Evolutionary conservation across 1,140 invertebrate genomes (phyloP).

Genomic region (Drosophila virilis): DNA sequence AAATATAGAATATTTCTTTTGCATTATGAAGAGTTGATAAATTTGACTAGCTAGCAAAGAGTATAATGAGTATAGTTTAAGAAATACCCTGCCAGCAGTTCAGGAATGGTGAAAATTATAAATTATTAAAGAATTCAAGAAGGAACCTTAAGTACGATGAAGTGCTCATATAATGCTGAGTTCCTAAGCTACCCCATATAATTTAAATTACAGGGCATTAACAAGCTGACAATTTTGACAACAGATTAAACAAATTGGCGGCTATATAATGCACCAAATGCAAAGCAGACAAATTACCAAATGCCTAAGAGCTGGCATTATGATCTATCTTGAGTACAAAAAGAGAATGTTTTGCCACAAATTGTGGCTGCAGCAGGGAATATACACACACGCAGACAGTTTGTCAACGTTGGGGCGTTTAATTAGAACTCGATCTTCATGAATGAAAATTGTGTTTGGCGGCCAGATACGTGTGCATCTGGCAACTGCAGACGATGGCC

Average conservation of each 20-base stretch:
- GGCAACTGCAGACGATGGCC: conserved; percentile 52
- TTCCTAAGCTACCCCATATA: not conserved
- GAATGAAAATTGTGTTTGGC: conserved; percentile 73
- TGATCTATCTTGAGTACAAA: conserved; percentile 32
- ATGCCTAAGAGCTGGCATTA: conserved; percentile 30
- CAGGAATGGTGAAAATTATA: not conserved
- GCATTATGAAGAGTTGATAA: too few species aligned
- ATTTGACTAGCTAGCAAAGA: too few species aligned
- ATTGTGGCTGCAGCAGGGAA: conserved; percentile 29
- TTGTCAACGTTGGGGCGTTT: conserved; percentile 55
- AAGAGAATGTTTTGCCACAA: conserved; percentile 20
- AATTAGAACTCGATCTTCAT: conserved; percentile 70
- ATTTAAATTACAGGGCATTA: not conserved
- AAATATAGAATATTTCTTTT: too few species aligned
- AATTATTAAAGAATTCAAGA: too few species aligned
- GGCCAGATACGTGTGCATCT: not conserved
- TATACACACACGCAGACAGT: conserved; percentile 40
- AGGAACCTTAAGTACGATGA: too few species aligned
- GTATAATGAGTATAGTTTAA: not conserved
- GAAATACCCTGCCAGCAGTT: conserved; percentile 15
- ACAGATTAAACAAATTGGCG: conserved; percentile 38
- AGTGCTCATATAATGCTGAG: not conserved
- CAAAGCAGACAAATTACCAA: conserved; percentile 43
- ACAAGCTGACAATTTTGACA: conserved; percentile 49
- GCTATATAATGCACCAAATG: conserved; percentile 38